Base-by-base conservation (phyloP, 2,797 vertebrate species). In the Cottoperca gobio region DNA sequence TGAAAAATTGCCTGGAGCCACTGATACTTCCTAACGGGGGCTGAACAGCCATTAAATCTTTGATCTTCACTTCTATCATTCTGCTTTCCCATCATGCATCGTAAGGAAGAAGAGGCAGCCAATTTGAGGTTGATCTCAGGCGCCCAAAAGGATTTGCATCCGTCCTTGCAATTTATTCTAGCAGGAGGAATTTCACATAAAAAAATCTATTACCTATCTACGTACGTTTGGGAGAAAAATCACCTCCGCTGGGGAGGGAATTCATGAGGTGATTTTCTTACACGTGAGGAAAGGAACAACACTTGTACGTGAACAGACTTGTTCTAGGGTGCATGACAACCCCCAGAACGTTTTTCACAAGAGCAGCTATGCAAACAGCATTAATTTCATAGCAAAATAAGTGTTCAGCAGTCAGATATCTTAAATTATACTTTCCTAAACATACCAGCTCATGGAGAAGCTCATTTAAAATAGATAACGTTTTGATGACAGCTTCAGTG, bases 11-110 rank as follows among this genome's bases (percentile, higher is more conserved):
- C 82, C 76, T 19, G 48, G 60, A 76, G 82, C 78, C 67, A 31
- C 77, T 70, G 74, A 82, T 73, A 73, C 71, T 60, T 82, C 79
- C 61, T 86, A 87, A 91, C 83, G 76, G 78, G 48, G 60, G 42
- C 64, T 71, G 82, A 85, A 82, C 80, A 81, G 73, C 76, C 83
- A 85, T 88, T 91, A 90, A 82, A 89, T 89, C 86, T 82, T 74
- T 85, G 69, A 87, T 89, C 87, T 91, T 88, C 83, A 73, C 84
- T 91, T 86, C 87, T 79, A 86, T 88, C 88, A 83, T 78, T 39
- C 72, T 33, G 48, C 70, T 72, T 70, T 68, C 55, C 81, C 87
- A 81, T 89, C 81, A 71, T 82, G 82, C 80, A 68, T 63, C 79
- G 64, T 57, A 63, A 76, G 48, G 75, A 58, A 86, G 70, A 80